These are phyloP conservation scores for Phrynosoma platyrhinos DNA, from an alignment of 2,113 vertebrate genomes.

Conservation along the genomic window DNA sequence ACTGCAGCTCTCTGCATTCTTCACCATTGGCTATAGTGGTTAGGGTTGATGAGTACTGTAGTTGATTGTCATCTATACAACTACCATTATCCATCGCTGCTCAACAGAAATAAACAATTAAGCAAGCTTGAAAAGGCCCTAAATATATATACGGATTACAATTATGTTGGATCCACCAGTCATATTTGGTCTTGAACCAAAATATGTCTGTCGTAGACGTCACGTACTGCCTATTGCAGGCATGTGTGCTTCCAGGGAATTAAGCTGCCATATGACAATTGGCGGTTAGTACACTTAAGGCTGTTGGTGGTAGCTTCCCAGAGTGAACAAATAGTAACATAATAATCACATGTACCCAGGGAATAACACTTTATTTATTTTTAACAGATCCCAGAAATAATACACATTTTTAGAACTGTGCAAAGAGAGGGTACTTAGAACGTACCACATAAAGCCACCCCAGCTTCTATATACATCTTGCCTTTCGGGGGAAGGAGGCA, in stretches of 20 bases:
- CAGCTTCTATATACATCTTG: not conserved
- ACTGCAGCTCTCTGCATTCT: not conserved
- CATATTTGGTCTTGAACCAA: not conserved
- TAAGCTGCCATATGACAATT: not conserved
- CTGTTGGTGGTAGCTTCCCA: not conserved
- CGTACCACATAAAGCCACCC: not conserved
- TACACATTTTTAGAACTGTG: not conserved
- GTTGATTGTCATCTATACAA: not conserved
- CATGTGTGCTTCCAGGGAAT: not conserved
- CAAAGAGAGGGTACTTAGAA: not conserved
- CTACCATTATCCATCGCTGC: no score
- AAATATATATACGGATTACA: not conserved
- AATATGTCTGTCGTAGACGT: not conserved
- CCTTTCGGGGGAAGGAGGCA: not conserved
- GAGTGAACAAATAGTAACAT: not conserved
- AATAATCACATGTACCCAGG: not conserved
- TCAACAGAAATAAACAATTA: not conserved
- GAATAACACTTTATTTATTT: not conserved
- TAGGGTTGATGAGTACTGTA: not conserved
- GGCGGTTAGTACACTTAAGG: not conserved
- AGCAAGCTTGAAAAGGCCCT: not conserved
- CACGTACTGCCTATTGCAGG: no score
- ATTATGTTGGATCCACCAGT: not conserved
- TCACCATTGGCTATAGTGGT: not conserved
- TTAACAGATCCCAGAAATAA: constrained; percentile 7